Percentiles rank a stretch among this genome's conserved stretches.
phyloP scores from a whole-genome alignment of 1,140 invertebrate genomes.

The Berghia stephanieae region DNA sequence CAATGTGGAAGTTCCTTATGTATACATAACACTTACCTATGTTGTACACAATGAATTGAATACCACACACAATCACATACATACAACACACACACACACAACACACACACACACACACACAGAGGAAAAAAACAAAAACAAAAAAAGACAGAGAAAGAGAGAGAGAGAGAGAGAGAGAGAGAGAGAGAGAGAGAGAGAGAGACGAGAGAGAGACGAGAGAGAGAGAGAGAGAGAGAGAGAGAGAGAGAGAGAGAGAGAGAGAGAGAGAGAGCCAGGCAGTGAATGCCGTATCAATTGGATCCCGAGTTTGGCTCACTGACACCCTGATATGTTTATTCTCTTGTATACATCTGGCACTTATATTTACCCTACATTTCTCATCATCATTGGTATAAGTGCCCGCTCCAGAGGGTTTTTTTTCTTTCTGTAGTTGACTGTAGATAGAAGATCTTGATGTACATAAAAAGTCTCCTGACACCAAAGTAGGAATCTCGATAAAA shows the following conservation, averaged over 20 bases:
- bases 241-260: slow-evolving; percentile 12
- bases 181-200: background rate
- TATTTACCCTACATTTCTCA: too few species aligned
- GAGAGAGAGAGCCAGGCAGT: background rate
- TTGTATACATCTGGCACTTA: too few species aligned
- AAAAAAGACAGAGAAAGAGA: background rate
- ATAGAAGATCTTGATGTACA: too few species aligned
- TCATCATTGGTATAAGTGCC: too few species aligned
- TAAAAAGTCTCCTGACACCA: too few species aligned
- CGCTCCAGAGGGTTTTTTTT: too few species aligned
- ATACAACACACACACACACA: background rate
- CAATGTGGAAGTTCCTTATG: too few species aligned
- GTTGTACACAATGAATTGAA: background rate
- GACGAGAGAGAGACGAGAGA: background rate
- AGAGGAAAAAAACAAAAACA: background rate
- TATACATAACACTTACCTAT: background rate
- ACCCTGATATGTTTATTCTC: too few species aligned
- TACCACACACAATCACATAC: background rate
- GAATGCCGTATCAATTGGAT: background rate
- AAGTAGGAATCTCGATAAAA: too few species aligned
- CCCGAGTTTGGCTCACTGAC: too few species aligned
- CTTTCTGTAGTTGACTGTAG: too few species aligned
- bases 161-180: background rate
- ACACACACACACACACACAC: background rate
- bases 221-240: background rate